Base-by-base conservation (phyloP, 2,888 invertebrate species). In the Chirona hameri region DNA sequence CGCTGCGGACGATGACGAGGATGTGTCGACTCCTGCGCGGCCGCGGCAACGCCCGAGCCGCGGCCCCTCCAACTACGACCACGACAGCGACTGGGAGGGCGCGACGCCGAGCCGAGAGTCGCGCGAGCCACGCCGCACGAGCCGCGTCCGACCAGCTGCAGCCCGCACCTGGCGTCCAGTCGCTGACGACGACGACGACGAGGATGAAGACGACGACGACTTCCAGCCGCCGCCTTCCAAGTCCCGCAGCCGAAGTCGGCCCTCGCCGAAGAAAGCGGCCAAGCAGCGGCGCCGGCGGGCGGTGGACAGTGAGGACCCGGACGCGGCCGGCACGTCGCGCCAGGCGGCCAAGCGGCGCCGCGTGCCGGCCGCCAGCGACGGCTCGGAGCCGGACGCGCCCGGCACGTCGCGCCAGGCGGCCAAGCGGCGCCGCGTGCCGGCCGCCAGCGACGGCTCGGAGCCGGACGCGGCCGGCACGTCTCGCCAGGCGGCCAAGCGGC, bases 61-160 rank as follows among this genome's bases (percentile, higher is more conserved):
- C n/a, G 31, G 18, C 7, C 39, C 21, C 15, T 18, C 76, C 39
- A 39, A 76, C 39, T 76, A 76, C 46, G 76, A 39, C 24, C 39
- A 46, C 5, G 76, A 76, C 76, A 76, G 76, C 46, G 76, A 76
- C 76, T 76, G 76, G 76, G 76, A 76, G 10, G 69, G 31, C 29
- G 52, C 52, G 52, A 4, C 15, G 18, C n/a, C 0, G 18, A 72
- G 72, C 29, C 29, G 31, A 29, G 27, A 7, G 69, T 1, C 69
- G 9, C 69, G 24, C 7, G 2, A 21, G 60, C 65, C 65, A n/a
- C 72, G 72, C 31, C 14, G 72, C 27, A 72, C 72, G 4, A 31
- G 31, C 2, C 29, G 31, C 27, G 72, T 18, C 31, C 72, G 29
- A 15, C 31, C 29, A 29, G n/a, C 9, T n/a, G 5, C 27, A 4